Percentiles rank a stretch among this genome's conserved stretches.
phyloP scores from a whole-genome alignment of 2,888 invertebrate genomes.

The Lydus trimaculatus region DNA sequence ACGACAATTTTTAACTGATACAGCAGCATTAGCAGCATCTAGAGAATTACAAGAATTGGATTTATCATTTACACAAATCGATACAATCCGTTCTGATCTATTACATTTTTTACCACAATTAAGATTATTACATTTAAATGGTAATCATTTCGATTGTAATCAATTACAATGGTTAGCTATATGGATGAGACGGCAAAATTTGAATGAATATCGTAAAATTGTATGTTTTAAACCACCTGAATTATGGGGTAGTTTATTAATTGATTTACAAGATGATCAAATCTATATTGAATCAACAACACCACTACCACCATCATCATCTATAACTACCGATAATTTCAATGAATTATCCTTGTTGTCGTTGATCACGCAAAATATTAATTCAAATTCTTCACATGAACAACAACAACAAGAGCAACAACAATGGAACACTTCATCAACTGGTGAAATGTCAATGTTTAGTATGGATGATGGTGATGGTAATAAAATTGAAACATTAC shows the following conservation, averaged over 20 bases:
- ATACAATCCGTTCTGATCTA: constrained; percentile 72
- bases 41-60: constrained; percentile 75
- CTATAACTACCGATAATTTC: constrained; percentile 2
- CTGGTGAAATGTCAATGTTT: constrained; percentile 52
- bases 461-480: constrained; percentile 34
- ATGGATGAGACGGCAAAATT: constrained; percentile 69
- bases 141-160: constrained; percentile 77
- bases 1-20: constrained; percentile 73
- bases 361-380: constrained; percentile 35
- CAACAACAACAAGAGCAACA: neutral
- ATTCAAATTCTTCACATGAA: constrained; percentile 34
- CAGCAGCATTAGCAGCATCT: constrained; percentile 75
- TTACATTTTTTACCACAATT: constrained; percentile 74
- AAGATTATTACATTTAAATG: constrained; percentile 70
- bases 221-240: constrained; percentile 59
- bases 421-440: constrained; percentile 39
- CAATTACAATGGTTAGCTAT: constrained; percentile 71
- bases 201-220: constrained; percentile 55
- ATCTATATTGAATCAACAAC: constrained; percentile 8
- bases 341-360: constrained; percentile 24
- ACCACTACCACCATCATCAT: constrained; percentile 18
- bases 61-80: constrained; percentile 69
- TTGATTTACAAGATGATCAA: constrained; percentile 53
- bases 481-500: constrained; percentile 53
- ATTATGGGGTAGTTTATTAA: constrained; percentile 53